Conservation (phyloP, 2,113 vertebrate genomes). For the Phodopus roborovskii region DNA sequence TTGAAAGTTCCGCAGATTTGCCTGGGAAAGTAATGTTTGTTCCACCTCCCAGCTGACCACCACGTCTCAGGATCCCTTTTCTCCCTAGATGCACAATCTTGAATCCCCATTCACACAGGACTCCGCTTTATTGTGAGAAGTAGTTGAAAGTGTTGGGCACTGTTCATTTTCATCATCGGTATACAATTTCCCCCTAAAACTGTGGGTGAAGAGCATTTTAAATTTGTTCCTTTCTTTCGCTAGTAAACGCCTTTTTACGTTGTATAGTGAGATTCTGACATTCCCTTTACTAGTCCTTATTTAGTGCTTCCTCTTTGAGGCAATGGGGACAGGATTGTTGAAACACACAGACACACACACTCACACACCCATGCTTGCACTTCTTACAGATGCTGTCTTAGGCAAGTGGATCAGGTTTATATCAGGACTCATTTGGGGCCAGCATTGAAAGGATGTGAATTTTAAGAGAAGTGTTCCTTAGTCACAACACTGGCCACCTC, state of each 20-base stretch:
- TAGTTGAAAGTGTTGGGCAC: neutral
- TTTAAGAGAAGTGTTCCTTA: neutral
- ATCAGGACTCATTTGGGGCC: neutral
- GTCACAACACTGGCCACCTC: neutral
- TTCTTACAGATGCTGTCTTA: neutral
- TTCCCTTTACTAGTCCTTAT: neutral
- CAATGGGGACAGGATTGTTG: neutral
- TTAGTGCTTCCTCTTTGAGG: neutral
- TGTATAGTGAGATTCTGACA: neutral
- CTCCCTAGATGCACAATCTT: too few species aligned
- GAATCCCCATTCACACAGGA: rapidly evolving
- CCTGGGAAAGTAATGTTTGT: neutral
- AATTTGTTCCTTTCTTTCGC: neutral
- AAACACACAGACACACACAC: conserved; percentile 10
- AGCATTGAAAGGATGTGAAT: neutral
- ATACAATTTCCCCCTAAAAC: neutral
- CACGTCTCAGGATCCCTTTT: neutral
- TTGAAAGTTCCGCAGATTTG: neutral
- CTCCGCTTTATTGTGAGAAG: neutral
- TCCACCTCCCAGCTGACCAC: neutral
- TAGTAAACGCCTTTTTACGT: neutral
- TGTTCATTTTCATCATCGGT: neutral
- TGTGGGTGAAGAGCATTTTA: neutral
- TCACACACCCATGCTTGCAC: neutral
- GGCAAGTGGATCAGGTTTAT: too few species aligned